Evolutionary conservation across 2,888 invertebrate species (phyloP).

Genomic region (Portevinia maculata): DNA sequence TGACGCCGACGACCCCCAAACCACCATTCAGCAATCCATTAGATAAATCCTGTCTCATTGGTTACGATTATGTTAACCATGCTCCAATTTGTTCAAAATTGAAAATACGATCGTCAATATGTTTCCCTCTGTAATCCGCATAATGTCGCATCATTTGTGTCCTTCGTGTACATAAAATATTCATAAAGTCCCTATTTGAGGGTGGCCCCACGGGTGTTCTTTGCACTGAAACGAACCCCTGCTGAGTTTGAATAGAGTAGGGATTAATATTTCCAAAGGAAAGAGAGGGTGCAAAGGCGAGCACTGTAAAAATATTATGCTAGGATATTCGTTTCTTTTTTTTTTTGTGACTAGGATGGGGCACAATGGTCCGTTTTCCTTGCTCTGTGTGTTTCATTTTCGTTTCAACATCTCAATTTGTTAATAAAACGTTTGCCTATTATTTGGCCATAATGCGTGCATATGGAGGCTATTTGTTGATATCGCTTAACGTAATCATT

Average conservation of each 20-base stretch:
- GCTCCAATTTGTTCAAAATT: slow-evolving; percentile 74
- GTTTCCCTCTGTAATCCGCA: slow-evolving; percentile 73
- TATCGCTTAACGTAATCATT: slow-evolving; percentile 71
- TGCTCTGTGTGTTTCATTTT: slow-evolving; percentile 28
- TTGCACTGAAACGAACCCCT: slow-evolving; percentile 36
- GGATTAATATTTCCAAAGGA: slow-evolving; percentile 49
- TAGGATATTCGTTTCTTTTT: slow-evolving; percentile 34
- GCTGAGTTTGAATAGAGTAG: slow-evolving; percentile 48
- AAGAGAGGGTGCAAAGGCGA: background rate
- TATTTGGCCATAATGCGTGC: slow-evolving; percentile 72
- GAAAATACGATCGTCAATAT: slow-evolving; percentile 74
- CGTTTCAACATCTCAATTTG: slow-evolving; percentile 68
- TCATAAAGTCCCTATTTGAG: slow-evolving; percentile 68
- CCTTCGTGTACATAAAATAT: slow-evolving; percentile 74
- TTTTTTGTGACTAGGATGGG: background rate
- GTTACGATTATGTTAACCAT: slow-evolving; percentile 74
- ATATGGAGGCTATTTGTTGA: slow-evolving; percentile 71
- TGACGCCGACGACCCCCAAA: slow-evolving; percentile 11
- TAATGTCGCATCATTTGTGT: slow-evolving; percentile 74
- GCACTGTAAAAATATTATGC: slow-evolving; percentile 31
- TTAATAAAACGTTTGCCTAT: slow-evolving; percentile 69
- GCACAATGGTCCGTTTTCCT: background rate
- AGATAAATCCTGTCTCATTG: slow-evolving; percentile 74
- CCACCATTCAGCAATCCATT: slow-evolving; percentile 70
- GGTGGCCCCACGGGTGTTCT: slow-evolving; percentile 51